Evolutionary conservation across 1,140 invertebrate species (phyloP).

Genomic region (Drosophila asahinai): DNA sequence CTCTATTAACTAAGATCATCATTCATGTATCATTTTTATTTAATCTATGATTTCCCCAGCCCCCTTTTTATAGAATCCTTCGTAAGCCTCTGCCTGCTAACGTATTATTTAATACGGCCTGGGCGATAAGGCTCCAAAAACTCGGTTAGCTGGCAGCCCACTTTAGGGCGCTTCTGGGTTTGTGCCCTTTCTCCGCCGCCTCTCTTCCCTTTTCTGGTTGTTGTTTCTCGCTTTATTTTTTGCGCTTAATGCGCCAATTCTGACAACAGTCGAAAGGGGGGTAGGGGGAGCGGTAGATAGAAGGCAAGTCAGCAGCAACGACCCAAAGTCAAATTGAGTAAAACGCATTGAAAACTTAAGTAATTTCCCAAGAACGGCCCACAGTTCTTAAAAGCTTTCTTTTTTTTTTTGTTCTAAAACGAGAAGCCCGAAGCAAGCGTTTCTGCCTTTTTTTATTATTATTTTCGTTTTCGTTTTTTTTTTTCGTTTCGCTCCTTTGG

Average conservation of each 20-base stretch:
- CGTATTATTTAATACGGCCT: conserved; percentile 73
- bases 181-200: conserved; percentile 8
- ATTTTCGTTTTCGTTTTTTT: conserved; percentile 18
- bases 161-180: conserved; percentile 66
- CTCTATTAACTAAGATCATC: neutral
- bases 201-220: conserved; percentile 6
- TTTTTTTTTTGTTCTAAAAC: conserved; percentile 33
- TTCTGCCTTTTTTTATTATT: conserved; percentile 45
- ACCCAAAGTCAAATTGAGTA: conserved; percentile 80
- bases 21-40: neutral
- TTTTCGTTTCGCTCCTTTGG: conserved; percentile 17
- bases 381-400: conserved; percentile 66
- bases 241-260: conserved; percentile 79
- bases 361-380: conserved; percentile 67
- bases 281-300: conserved; percentile 11
- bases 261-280: conserved; percentile 41
- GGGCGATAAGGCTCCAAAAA: conserved; percentile 53
- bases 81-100: neutral
- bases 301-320: conserved; percentile 60
- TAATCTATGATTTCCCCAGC: neutral
- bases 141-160: conserved; percentile 40
- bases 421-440: conserved; percentile 50
- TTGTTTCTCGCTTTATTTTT: conserved; percentile 57
- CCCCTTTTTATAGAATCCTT: neutral
- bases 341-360: conserved; percentile 82